A percentile compares a stretch with the other conserved stretches of the same genome.
These are phyloP conservation scores for Ammospiza nelsoni DNA, from an alignment of 2,113 vertebrate species.

Conservation along the genomic window DNA sequence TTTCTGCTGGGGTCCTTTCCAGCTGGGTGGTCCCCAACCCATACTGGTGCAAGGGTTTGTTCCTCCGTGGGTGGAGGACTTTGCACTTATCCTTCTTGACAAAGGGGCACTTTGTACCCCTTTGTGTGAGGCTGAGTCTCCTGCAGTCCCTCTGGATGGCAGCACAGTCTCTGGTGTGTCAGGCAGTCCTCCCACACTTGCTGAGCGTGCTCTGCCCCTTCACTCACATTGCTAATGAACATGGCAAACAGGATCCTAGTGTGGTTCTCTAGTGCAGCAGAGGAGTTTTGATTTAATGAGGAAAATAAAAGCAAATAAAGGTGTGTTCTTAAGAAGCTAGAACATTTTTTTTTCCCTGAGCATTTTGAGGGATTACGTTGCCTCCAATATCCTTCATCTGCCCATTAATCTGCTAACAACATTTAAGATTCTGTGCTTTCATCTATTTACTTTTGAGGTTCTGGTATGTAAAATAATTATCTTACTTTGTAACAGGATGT, in stretches of 20 bases:
- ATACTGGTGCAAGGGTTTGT: not conserved
- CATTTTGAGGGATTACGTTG: not conserved
- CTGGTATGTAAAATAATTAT: constrained; percentile 62
- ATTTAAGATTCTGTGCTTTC: constrained; percentile 32
- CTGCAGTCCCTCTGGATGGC: not conserved
- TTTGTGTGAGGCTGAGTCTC: not conserved
- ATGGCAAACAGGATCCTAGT: not conserved
- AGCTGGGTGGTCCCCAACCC: not conserved
- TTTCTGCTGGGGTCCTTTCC: not conserved
- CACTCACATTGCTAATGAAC: not conserved
- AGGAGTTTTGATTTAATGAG: not conserved
- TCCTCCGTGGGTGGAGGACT: not conserved
- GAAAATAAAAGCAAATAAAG: constrained; percentile 13
- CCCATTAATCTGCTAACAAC: constrained; percentile 40
- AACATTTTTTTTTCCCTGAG: not conserved
- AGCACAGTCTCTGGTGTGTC: not conserved
- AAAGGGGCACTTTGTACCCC: not conserved
- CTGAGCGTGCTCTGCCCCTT: not conserved
- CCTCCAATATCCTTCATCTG: not conserved
- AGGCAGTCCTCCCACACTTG: not conserved
- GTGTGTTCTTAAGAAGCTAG: not conserved
- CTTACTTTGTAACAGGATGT: constrained; percentile 55
- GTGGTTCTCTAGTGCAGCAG: not conserved
- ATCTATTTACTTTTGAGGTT: constrained; percentile 54
- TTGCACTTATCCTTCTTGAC: not conserved